Evolutionary conservation across 2,113 vertebrate genomes (phyloP).

Genomic region (Morone saxatilis): DNA sequence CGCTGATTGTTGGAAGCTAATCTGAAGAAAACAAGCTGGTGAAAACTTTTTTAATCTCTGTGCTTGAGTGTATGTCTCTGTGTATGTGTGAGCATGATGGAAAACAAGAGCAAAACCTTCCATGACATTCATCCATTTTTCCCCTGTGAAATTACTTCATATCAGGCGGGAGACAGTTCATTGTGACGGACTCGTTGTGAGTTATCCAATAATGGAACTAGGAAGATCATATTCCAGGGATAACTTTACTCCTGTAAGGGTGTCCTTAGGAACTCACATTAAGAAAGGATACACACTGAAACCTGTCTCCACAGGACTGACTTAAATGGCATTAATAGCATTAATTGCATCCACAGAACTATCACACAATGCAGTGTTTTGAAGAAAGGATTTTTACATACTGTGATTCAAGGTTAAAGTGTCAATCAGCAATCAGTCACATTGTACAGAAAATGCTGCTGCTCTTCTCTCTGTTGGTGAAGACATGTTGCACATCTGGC

Average conservation of each 20-base stretch:
- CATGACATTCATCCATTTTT: neutral
- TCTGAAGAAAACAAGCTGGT: neutral
- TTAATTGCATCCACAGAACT: neutral
- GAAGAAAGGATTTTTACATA: neutral
- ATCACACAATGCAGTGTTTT: no score
- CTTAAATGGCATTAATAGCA: neutral
- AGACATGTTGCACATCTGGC: neutral
- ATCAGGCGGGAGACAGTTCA: neutral
- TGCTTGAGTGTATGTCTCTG: neutral
- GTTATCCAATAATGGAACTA: neutral
- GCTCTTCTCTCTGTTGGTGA: neutral
- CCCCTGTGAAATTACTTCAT: neutral
- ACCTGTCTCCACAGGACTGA: neutral
- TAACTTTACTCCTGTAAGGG: neutral
- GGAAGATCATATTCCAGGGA: neutral
- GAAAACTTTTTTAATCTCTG: neutral
- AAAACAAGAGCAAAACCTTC: no score
- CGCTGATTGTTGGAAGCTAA: neutral
- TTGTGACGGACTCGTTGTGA: neutral
- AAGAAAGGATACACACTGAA: neutral
- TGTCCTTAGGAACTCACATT: neutral
- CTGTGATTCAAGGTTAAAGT: neutral
- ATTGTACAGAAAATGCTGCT: neutral
- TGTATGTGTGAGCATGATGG: neutral
- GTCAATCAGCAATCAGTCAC: neutral